A percentile compares a stretch with the other conserved stretches of the same genome.
phyloP scores from a whole-genome alignment of 2,888 invertebrate species.

The Pristionchus maxplancki region DNA sequence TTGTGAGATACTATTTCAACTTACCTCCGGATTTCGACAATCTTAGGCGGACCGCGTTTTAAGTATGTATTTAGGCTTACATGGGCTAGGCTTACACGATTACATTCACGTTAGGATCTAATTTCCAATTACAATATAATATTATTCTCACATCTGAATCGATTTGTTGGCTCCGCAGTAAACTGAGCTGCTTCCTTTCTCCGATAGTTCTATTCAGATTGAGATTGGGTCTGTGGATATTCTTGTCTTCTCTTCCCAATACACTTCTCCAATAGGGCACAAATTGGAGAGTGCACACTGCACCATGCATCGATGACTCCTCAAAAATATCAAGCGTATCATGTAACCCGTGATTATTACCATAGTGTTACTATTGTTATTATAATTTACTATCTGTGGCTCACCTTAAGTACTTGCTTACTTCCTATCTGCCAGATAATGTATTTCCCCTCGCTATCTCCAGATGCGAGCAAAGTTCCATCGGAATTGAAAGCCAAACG shows the following conservation, averaged over 20 bases:
- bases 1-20: too few relatives aligned
- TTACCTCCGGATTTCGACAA: too few relatives aligned
- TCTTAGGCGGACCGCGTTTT: too few relatives aligned
- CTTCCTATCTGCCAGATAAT: conserved; percentile 72
- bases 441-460: conserved; percentile 65
- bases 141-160: conserved; percentile 19
- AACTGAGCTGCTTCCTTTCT: neutral
- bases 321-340: conserved; percentile 10
- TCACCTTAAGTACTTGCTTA: conserved; percentile 68
- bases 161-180: neutral
- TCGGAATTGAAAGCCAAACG: conserved; percentile 64
- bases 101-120: neutral
- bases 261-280: conserved; percentile 56
- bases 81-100: too few relatives aligned
- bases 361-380: too few relatives aligned
- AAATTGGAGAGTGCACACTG: conserved; percentile 56
- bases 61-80: too few relatives aligned
- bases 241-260: conserved; percentile 24
- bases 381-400: neutral
- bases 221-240: conserved; percentile 17
- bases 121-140: neutral
- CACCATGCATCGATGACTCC: conserved; percentile 59
- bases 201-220: conserved; percentile 22
- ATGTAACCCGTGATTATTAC: too few relatives aligned
- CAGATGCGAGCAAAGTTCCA: conserved; percentile 69